These are phyloP conservation scores for Calidris pugnax DNA, from an alignment of 2,113 vertebrate species.

Conservation along the genomic window DNA sequence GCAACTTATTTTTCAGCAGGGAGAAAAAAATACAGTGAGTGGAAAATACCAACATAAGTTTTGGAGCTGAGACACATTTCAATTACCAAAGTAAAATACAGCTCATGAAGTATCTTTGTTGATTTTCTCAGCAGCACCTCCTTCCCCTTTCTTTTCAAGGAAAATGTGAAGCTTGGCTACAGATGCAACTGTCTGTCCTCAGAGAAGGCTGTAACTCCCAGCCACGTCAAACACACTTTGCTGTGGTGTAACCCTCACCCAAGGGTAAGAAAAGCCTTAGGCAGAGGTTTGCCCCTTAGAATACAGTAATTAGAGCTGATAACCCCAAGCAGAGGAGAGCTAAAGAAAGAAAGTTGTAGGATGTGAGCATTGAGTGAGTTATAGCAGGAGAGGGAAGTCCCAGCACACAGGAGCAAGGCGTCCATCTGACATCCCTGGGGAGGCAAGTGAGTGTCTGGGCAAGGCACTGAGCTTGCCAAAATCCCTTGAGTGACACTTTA, in stretches of 20 bases:
- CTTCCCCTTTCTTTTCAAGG: not conserved
- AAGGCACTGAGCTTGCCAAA: not conserved
- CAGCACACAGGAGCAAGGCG: accelerated
- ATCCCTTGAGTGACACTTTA: not conserved
- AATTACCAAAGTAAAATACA: slow-evolving; percentile 18
- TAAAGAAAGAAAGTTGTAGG: not conserved
- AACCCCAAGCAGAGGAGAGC: not conserved
- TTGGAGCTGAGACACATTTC: not conserved
- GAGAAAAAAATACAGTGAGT: not conserved
- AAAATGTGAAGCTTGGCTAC: not conserved
- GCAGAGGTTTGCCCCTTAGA: not conserved
- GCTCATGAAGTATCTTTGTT: not conserved
- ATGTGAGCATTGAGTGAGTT: not conserved
- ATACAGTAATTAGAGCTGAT: not conserved
- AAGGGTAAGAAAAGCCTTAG: not conserved
- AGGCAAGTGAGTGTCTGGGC: not conserved
- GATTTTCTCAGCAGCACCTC: not conserved
- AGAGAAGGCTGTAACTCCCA: not conserved
- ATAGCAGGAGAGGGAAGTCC: not conserved
- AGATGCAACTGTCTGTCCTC: not conserved
- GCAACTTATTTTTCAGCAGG: slow-evolving; percentile 1
- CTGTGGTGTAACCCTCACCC: not conserved
- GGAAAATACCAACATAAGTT: slow-evolving; percentile 4
- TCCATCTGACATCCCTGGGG: not conserved
- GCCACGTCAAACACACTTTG: accelerated